Evolutionary conservation across 2,113 vertebrate genomes (phyloP), one percentile per base, ranked within the genome.

Genomic region (Pituophis catenifer): DNA sequence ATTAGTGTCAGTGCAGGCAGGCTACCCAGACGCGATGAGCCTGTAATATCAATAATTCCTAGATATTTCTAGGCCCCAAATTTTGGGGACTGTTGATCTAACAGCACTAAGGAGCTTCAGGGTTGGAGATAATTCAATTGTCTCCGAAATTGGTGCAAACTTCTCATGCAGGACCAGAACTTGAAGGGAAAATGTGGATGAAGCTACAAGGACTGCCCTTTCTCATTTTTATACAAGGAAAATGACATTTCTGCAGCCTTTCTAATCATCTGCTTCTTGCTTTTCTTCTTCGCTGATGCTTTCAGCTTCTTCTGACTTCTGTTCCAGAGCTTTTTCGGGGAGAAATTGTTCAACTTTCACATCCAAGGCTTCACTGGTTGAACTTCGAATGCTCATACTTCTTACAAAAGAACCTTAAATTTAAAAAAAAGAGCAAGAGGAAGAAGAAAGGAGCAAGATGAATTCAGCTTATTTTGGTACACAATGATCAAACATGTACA

Each of bases 351-450:
- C 93, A 0, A 96, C 97, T 21, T 97, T 97, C 92, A 99, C 96
- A 23, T 96, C 96, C 91, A 99, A 93, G 1, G 97, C 98, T 94
- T 99, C 99, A 29, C 99, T 99, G 88, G 98, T 99, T 1, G 97
- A 96, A 96, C 98, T 99, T 54, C 96, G 93, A 38, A 99, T 92
- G 62, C 99, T 97, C 62, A 98, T 95, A 24, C 95, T 97, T 89
- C 97, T 95, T 3, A 99, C 98, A 92, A 99, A 97, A 0, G 98
- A 97, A 59, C 98, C 99, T 99, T 59, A 53, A 65, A 90, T 5
- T 1, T 23, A 94, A 94, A 94, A 95, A 29, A 65, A 11, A 65
- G 26, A n/a, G 9, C 12, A 5, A 4, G 23, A 0, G 52, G 44
- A 44, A 44, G 59, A 29, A 29, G 9, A 29, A 9, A 8, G 58